Evolutionary conservation across 1,140 invertebrate species (phyloP).

Genomic region (Helicoverpa armigera): DNA sequence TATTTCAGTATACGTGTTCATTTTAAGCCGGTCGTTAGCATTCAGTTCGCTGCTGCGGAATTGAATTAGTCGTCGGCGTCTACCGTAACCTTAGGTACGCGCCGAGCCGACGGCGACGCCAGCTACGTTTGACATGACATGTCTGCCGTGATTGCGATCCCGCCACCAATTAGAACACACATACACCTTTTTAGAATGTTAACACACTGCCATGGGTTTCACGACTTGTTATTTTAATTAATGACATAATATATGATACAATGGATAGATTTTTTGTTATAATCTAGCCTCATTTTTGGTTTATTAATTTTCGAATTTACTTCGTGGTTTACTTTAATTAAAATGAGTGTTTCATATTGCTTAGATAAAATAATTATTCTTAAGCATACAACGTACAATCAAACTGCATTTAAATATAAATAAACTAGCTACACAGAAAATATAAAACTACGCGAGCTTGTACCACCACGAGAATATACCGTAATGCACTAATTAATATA

Average conservation of each 20-base stretch:
- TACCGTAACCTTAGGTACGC: constrained; percentile 52
- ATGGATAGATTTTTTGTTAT: constrained; percentile 24
- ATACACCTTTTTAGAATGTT: constrained; percentile 20
- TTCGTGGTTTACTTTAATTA: too few relatives aligned
- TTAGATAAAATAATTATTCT: too few relatives aligned
- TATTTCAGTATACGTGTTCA: constrained; percentile 54
- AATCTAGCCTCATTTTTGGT: neutral
- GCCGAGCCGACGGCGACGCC: constrained; percentile 15
- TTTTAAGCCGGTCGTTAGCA: constrained; percentile 59
- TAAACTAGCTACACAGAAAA: too few relatives aligned
- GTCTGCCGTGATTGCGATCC: constrained; percentile 49
- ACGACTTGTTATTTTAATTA: neutral
- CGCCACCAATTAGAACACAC: constrained; percentile 38
- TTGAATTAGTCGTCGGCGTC: constrained; percentile 57
- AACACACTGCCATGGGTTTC: neutral
- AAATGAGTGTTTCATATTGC: too few relatives aligned
- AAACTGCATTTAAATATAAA: too few relatives aligned
- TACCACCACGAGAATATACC: too few relatives aligned
- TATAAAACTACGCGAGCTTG: too few relatives aligned
- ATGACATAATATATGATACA: neutral
- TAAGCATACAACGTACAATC: too few relatives aligned
- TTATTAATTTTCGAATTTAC: neutral
- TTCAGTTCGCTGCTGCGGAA: constrained; percentile 53
- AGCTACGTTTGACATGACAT: constrained; percentile 44
- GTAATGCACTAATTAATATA: too few relatives aligned